Evolutionary conservation across 2,888 invertebrate species (phyloP).

Genomic region (Polyploca ridens): DNA sequence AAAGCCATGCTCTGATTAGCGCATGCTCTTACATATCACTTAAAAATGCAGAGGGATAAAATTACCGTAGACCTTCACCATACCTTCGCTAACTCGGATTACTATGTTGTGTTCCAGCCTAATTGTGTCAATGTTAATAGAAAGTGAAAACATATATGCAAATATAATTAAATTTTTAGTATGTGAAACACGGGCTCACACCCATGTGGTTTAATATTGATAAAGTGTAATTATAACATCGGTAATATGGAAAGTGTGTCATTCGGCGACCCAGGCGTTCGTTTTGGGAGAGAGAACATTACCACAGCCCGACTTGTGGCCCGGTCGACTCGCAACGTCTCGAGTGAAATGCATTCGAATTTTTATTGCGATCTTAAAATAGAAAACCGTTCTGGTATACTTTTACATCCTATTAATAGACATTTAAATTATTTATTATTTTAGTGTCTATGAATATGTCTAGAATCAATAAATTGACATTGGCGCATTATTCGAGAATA

Average conservation of each 20-base stretch:
- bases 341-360: conserved; percentile 31
- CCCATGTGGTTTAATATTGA: conserved; percentile 44
- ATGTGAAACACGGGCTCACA: conserved; percentile 23
- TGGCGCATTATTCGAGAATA: too few relatives aligned
- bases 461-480: too few relatives aligned
- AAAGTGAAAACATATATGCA: conserved; percentile 38
- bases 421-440: neutral
- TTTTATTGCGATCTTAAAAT: conserved; percentile 27
- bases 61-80: conserved; percentile 13
- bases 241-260: conserved; percentile 68
- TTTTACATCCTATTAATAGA: conserved; percentile 27
- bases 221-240: conserved; percentile 66
- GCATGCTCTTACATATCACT: conserved; percentile 2
- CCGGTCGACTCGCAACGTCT: conserved; percentile 13
- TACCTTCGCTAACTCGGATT: conserved; percentile 15
- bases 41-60: conserved; percentile 16
- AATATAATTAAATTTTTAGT: conserved; percentile 26
- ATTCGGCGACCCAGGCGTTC: conserved; percentile 56
- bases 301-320: conserved; percentile 14
- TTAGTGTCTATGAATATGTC: too few relatives aligned
- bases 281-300: conserved; percentile 27
- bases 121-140: conserved; percentile 30
- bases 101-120: conserved; percentile 1
- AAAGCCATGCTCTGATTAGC: conserved; percentile 31
- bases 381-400: conserved; percentile 23